Percentiles rank a stretch among this genome's conserved stretches.
phyloP scores from a whole-genome alignment of 1,140 invertebrate genomes.

The Apis florea region DNA sequence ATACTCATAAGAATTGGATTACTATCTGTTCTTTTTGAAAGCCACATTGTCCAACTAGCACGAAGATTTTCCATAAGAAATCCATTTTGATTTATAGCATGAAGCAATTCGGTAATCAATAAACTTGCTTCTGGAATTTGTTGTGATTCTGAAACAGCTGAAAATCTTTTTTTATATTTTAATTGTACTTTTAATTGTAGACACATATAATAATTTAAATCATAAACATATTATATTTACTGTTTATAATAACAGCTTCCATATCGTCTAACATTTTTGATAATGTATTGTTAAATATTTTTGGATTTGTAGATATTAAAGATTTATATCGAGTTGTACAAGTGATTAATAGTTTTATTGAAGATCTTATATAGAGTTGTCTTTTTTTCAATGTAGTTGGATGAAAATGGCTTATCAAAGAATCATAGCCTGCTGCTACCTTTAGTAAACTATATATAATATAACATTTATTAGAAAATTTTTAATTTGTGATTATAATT shows the following conservation, averaged over 20 bases:
- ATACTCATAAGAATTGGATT: constrained; percentile 80
- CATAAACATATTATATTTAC: constrained; percentile 73
- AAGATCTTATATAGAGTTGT: constrained; percentile 82
- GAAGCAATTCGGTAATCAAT: constrained; percentile 79
- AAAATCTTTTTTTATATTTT: constrained; percentile 47
- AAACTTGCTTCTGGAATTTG: constrained; percentile 80
- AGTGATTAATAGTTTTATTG: constrained; percentile 82
- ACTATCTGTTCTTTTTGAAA: constrained; percentile 75
- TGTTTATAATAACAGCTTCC: constrained; percentile 81
- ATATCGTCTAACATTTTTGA: constrained; percentile 83
- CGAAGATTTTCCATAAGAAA: constrained; percentile 73
- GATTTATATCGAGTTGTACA: constrained; percentile 82
- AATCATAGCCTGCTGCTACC: constrained; percentile 82
- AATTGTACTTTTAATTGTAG: not conserved
- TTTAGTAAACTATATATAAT: constrained; percentile 82
- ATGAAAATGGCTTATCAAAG: constrained; percentile 76
- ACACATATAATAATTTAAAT: not conserved
- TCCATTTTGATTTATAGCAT: constrained; percentile 78
- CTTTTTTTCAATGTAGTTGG: constrained; percentile 82
- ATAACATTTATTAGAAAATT: constrained; percentile 42
- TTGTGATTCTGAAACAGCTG: constrained; percentile 79
- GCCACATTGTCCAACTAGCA: constrained; percentile 75
- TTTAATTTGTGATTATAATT: constrained; percentile 1
- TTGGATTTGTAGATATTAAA: constrained; percentile 78
- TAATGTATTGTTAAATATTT: constrained; percentile 81